Evolutionary conservation across 1,140 invertebrate species (phyloP), one percentile per base, ranked within the genome.

Genomic region (Steinernema feltiae): DNA sequence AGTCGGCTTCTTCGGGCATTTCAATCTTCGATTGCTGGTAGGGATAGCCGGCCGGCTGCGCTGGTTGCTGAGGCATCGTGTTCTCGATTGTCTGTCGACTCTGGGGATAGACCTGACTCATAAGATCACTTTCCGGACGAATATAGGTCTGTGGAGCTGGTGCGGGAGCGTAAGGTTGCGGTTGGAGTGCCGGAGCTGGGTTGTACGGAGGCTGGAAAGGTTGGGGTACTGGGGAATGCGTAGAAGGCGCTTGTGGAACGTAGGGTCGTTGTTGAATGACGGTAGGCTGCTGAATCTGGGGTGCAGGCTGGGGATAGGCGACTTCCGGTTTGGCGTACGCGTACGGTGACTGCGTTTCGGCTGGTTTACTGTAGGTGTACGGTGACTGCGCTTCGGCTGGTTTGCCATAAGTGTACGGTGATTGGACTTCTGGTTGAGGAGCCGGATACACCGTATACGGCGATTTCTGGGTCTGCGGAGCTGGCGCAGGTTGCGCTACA

Each of bases 401-500:
- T 12, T 32, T 32, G 3, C 17, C 21, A 31, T 75, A 74, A 63
- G 46, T 31, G 32, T 21, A 73, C 30, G 74, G 27, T 76, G 74
- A 74, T 32, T 75, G 74, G 24, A 69, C 69, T 73, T n/a, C 15
- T 7, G 29, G 32, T 30, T 75, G 69, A 30, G 48, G n/a, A 12
- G 69, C 27, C 72, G 69, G 72, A 48, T n/a, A n/a, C n/a, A 76
- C 69, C 30, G 31, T 70, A 31, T 46, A 46, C n/a, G 69, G 53
- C 30, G 27, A 69, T 18, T 46, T 32, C 30, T 30, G 69, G 35
- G 48, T 18, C 48, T 35, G 74, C 27, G 63, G 48, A 32, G 74
- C 29, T 53, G 74, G 63, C 70, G 74, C 31, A 41, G 63, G 63
- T 53, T 76, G 77, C 48, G 77, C 75, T 30, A 70, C 76, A 30